Evolutionary conservation across 2,888 invertebrate genomes (phyloP), one percentile per base, ranked within the genome.

Genomic region (Altica lythri): DNA sequence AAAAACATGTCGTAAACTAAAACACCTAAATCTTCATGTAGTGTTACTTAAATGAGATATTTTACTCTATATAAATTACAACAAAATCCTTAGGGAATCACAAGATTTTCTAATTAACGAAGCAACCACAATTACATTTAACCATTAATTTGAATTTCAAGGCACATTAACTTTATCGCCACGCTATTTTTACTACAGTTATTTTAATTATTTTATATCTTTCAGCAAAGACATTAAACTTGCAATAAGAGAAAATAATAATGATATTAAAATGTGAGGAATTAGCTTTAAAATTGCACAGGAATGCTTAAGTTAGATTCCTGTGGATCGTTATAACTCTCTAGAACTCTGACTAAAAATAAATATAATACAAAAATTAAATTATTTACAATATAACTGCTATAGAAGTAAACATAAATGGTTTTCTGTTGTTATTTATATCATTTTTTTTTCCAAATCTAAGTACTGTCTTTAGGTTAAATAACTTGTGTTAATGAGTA

Each of bases 71-170:
- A 54, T 54, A 45, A 49, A 49, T 54, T 46, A 54, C 27, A 38
- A n/a, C 17, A 18, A 25, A 44, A 25, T n/a, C 38, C 18, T 27
- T 30, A 18, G 44, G 45, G 54, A 44, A 45, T 49, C 49, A 40
- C 45, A 37, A 43, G 47, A 55, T 55, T 55, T 42, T 47, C 46
- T 55, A 55, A 55, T 55, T 55, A 55, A 55, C 55, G 46, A 43
- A 55, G 55, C 55, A 51, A 55, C 55, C 55, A 51, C 55, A 55
- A 55, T 55, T 55, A 51, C 51, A 55, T 51, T 47, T 37, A 42
- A 43, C 42, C 42, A 51, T 55, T 55, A 55, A 47, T 55, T 47
- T 42, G 45, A 55, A 51, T 55, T 55, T 51, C 37, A 55, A 37
- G 46, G 49, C 43, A 34, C 51, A 55, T 55, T 55, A 47, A 42